A percentile compares a stretch with the other conserved stretches of the same genome.
Conservation (phyloP, 2,888 invertebrate genomes). For the Notodonta ziczac region DNA sequence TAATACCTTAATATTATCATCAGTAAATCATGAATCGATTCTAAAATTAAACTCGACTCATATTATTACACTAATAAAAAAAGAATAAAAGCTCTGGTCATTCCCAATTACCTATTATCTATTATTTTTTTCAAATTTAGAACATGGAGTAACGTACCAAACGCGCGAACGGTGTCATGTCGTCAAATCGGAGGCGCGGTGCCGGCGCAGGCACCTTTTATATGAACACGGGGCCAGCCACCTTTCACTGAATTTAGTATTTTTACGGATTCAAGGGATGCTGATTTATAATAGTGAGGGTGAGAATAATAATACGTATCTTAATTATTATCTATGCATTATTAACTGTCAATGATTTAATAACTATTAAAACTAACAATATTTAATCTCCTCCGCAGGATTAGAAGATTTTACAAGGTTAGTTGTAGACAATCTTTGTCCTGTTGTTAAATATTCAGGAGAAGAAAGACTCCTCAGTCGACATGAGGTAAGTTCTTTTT, state of each 20-base stretch:
- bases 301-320: not conserved
- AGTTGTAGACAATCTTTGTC: too few species aligned
- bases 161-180: conserved; percentile 73
- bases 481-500: too few species aligned
- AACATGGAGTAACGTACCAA: conserved; percentile 69
- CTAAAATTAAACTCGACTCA: not conserved
- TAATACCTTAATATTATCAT: not conserved
- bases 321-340: not conserved
- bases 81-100: not conserved
- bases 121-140: conserved; percentile 33
- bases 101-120: not conserved
- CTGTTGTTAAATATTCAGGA: too few species aligned
- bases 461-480: too few species aligned
- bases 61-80: not conserved
- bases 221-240: conserved; percentile 58
- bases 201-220: conserved; percentile 69
- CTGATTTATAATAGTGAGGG: conserved; percentile 16
- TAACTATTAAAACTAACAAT: too few species aligned
- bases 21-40: not conserved
- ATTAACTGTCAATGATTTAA: too few species aligned
- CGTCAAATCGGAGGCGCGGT: conserved; percentile 76
- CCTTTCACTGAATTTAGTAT: conserved; percentile 70
- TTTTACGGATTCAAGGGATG: conserved; percentile 56
- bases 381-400: too few species aligned
- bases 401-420: too few species aligned